Percentiles rank a stretch among this genome's conserved stretches.
phyloP scores from a whole-genome alignment of 2,888 invertebrate species.

The Ligdia adustata region DNA sequence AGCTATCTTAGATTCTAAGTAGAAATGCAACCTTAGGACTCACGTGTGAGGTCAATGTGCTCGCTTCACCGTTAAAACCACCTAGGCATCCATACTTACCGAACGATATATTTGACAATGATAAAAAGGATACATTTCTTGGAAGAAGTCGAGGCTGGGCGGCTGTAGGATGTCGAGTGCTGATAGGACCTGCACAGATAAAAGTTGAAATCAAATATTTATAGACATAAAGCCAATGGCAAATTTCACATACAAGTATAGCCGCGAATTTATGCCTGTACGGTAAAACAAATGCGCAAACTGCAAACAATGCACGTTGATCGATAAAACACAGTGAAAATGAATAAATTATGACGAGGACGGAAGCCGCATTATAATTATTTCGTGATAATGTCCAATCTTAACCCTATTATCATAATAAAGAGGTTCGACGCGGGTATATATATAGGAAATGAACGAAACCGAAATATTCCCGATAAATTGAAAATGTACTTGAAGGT shows the following conservation, averaged over 20 bases:
- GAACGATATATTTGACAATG: slow-evolving; percentile 43
- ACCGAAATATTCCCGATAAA: slow-evolving; percentile 36
- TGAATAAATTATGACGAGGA: slow-evolving; percentile 62
- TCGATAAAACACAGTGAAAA: slow-evolving; percentile 67
- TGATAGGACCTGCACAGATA: slow-evolving; percentile 94
- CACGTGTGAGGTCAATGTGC: slow-evolving; percentile 54
- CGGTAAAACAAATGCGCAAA: slow-evolving; percentile 42
- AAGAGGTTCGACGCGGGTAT: slow-evolving; percentile 35
- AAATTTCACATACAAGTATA: neutral
- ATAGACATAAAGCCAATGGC: neutral
- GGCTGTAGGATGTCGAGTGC: slow-evolving; percentile 99
- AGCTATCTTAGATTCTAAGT: slow-evolving; percentile 46
- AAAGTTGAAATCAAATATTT: slow-evolving; percentile 22
- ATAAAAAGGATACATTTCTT: slow-evolving; percentile 98
- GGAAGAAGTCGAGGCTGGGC: slow-evolving; percentile 99
- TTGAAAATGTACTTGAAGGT: slow-evolving; percentile 30
- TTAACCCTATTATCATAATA: slow-evolving; percentile 45
- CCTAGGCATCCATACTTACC: slow-evolving; percentile 39
- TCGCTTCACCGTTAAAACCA: slow-evolving; percentile 51
- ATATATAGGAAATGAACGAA: slow-evolving; percentile 33
- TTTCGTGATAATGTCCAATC: slow-evolving; percentile 53
- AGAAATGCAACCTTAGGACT: slow-evolving; percentile 50
- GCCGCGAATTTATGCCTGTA: slow-evolving; percentile 35
- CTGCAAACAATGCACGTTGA: slow-evolving; percentile 57
- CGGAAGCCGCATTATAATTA: slow-evolving; percentile 57